A percentile compares a stretch with the other conserved stretches of the same genome.
Conservation (phyloP, 2,888 invertebrate species). For the Ornithoptera priamus region DNA sequence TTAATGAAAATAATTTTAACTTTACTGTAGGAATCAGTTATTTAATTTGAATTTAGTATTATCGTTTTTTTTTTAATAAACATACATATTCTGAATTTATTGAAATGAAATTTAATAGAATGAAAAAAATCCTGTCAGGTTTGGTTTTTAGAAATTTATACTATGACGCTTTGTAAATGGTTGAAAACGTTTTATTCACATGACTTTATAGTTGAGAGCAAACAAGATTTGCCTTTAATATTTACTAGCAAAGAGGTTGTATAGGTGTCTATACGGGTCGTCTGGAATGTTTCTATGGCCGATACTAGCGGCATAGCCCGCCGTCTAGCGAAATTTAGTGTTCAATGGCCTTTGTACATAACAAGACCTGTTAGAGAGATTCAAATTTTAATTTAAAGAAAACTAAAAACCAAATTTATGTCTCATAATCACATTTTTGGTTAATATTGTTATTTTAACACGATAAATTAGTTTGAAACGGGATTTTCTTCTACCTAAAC, state of each 20-base stretch:
- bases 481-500: not conserved
- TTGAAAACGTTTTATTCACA: not conserved
- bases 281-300: slow-evolving; percentile 11
- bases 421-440: not conserved
- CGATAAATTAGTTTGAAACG: not conserved
- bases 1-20: not conserved
- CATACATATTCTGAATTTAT: too few relatives aligned
- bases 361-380: not conserved
- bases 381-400: not conserved
- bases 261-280: slow-evolving; percentile 22
- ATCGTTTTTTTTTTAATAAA: too few relatives aligned
- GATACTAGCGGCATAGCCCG: slow-evolving; percentile 6
- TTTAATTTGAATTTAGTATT: not conserved
- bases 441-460: not conserved
- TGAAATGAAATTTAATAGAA: not conserved
- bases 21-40: not conserved
- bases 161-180: not conserved
- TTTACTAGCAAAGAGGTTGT: slow-evolving; percentile 17
- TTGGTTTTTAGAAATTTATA: too few relatives aligned
- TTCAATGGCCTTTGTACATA: slow-evolving; percentile 9
- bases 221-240: slow-evolving; percentile 23
- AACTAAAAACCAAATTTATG: not conserved
- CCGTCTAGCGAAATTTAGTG: slow-evolving; percentile 14
- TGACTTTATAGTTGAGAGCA: slow-evolving; percentile 4
- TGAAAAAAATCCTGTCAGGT: not conserved